A percentile compares a stretch with the other conserved stretches of the same genome.
Conservation (phyloP, 2,113 vertebrate species). For the Myodes glareolus region DNA sequence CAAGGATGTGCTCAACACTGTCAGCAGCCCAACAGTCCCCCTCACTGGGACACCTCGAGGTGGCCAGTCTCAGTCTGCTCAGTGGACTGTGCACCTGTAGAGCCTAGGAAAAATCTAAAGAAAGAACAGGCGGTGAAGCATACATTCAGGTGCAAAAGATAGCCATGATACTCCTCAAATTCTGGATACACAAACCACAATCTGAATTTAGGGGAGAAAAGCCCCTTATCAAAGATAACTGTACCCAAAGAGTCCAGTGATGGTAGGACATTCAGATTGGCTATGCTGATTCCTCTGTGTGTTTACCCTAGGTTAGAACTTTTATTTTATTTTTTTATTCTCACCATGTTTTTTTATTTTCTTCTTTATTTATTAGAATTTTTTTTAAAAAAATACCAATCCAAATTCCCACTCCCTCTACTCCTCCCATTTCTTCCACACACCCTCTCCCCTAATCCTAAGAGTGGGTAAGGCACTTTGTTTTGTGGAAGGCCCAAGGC, state of each 20-base stretch:
- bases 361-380: too few relatives aligned
- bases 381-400: too few relatives aligned
- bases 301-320: not conserved
- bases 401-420: too few relatives aligned
- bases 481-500: too few relatives aligned
- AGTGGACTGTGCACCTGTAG: not conserved
- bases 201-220: not conserved
- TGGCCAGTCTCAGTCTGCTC: rapidly evolving
- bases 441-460: too few relatives aligned
- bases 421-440: too few relatives aligned
- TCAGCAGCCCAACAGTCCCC: rapidly evolving
- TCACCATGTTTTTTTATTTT: too few relatives aligned
- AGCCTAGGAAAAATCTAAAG: rapidly evolving
- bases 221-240: not conserved
- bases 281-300: not conserved
- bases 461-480: too few relatives aligned
- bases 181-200: rapidly evolving
- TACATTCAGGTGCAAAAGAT: not conserved
- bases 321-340: not conserved
- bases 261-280: too few relatives aligned
- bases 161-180: rapidly evolving
- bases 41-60: too few relatives aligned
- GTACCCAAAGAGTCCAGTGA: not conserved
- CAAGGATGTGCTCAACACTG: rapidly evolving
- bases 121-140: too few relatives aligned